A percentile compares a stretch with the other conserved stretches of the same genome.
These are phyloP conservation scores for Halcyon chelicuti DNA, from an alignment of 2,797 vertebrate species.

Conservation along the genomic window DNA sequence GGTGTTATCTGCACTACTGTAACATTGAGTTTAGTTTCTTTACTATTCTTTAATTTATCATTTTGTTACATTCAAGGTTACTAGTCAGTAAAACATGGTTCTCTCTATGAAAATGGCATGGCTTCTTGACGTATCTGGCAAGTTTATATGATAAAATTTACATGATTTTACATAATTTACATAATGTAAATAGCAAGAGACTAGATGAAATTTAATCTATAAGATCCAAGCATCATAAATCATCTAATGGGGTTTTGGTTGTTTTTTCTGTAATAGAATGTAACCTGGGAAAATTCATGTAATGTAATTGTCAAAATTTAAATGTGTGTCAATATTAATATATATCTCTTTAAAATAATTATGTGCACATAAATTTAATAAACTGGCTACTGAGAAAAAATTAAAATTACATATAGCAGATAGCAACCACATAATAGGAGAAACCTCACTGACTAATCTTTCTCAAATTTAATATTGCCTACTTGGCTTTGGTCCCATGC, in stretches of 20 bases:
- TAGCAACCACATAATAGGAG: not conserved
- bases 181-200: conserved; percentile 37
- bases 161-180: not conserved
- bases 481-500: not conserved
- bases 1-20: not conserved
- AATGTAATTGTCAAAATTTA: conserved; percentile 57
- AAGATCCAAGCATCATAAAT: conserved; percentile 60
- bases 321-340: conserved; percentile 51
- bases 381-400: conserved; percentile 14
- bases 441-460: conserved; percentile 14
- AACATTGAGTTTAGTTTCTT: not conserved
- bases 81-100: not conserved
- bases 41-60: not conserved
- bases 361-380: conserved; percentile 53
- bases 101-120: not conserved
- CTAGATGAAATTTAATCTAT: conserved; percentile 61
- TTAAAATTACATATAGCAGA: conserved; percentile 15
- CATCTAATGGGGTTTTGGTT: not conserved
- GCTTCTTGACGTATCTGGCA: not conserved
- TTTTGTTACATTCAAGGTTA: not conserved
- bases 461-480: conserved; percentile 53
- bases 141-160: not conserved
- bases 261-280: not conserved
- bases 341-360: conserved; percentile 59
- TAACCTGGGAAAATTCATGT: not conserved